These are phyloP conservation scores for Phenganax stokvisi DNA, from an alignment of 92 coral and sea anemone species.

Conservation along the genomic window DNA sequence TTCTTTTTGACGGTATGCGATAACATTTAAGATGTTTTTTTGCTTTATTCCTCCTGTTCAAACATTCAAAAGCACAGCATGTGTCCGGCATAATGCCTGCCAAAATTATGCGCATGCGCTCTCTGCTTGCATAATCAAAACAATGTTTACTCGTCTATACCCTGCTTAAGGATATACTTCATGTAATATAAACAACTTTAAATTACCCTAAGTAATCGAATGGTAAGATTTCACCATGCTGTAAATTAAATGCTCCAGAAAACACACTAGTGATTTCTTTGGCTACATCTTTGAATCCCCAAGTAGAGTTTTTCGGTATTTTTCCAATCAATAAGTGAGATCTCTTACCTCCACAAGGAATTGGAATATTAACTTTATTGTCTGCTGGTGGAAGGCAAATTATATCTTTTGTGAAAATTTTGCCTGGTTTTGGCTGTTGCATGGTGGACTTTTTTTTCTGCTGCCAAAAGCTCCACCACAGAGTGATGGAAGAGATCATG, in stretches of 20 bases:
- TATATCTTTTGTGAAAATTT: constrained; percentile 14
- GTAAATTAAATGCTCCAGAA: constrained; percentile 3
- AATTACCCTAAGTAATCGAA: constrained; percentile 25
- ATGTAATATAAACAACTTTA: background rate
- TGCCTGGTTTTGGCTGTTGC: constrained; percentile 13
- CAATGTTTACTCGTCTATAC: background rate
- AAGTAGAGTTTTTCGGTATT: constrained; percentile 2
- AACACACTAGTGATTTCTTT: constrained; percentile 23
- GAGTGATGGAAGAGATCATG: no score
- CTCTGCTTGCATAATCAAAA: background rate
- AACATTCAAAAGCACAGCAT: background rate
- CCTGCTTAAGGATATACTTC: background rate
- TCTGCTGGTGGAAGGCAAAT: constrained; percentile 13
- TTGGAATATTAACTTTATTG: background rate
- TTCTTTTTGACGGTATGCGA: background rate
- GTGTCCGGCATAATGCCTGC: background rate
- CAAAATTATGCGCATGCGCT: background rate
- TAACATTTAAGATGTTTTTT: background rate
- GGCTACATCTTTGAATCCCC: constrained; percentile 12
- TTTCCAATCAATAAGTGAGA: constrained; percentile 15
- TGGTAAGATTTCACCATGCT: constrained; percentile 11
- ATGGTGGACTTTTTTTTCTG: no score
- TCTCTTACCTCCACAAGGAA: constrained; percentile 24
- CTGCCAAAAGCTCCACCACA: no score
- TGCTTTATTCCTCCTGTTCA: background rate